Evolutionary conservation across 2,797 vertebrate genomes (phyloP), one percentile per base, ranked within the genome.

Genomic region (Molossus alvarezi): DNA sequence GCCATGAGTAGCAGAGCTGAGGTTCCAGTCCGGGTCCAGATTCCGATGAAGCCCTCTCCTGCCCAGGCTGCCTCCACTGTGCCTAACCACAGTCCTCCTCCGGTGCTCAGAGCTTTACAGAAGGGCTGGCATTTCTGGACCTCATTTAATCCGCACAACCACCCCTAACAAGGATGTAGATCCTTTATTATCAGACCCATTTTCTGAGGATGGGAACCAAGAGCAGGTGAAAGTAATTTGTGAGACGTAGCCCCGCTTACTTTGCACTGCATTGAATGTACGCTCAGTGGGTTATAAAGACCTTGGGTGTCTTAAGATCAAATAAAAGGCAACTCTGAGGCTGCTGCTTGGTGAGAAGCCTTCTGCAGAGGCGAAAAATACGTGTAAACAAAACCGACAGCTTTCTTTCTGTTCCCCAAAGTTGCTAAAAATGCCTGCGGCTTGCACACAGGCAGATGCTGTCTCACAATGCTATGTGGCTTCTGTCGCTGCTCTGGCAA

Each of bases 391-490:
- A 98, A 98, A 95, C 95, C 98, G 98, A 98, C 98, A 98, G 96
- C 95, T 96, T 98, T 98, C 97, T 98, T 95, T 98, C 97, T 98
- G 98, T 98, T 98, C 97, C 96, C 96, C 88, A 79, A 97, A 98
- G 97, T 97, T 98, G 97, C 98, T 98, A 98, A 97, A 98, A 98
- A 97, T 67, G 98, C 98, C 98, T 97, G 95, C 73, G 97, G 98
- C 97, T 98, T 98, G 98, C 98, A 98, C 97, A 98, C 97, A 98
- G 98, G 97, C 98, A 98, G 98, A 98, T 92, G 72, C 97, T 65
- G 95, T 96, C 97, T 98, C 94, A 4, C 87, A 65, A 33, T 79
- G 97, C 96, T 97, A 95, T 91, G 88, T 97, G 97, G 97, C 98
- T 98, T 98, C 98, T 98, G 97, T 97, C 90, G 69, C 97, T 94